Percentiles rank a stretch among this genome's conserved stretches.
Conservation (phyloP, 2,797 vertebrate genomes). For the Neomorphus geoffroyi region DNA sequence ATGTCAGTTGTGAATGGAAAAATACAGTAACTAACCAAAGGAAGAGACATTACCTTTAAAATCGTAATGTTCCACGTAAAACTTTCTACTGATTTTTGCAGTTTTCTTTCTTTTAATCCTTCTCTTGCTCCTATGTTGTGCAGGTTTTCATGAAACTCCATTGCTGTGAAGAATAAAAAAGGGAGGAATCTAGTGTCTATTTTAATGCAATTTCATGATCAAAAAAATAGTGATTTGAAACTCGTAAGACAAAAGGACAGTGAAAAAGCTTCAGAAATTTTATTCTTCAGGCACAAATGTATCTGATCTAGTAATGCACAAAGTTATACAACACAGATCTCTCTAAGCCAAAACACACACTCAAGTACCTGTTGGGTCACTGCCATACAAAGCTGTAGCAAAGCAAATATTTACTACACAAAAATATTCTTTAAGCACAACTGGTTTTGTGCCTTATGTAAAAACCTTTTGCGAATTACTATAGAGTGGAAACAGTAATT, state of each 20-base stretch:
- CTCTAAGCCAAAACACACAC: background rate
- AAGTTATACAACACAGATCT: background rate
- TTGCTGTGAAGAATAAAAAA: conserved; percentile 79
- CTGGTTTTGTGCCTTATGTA: background rate
- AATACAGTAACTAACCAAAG: background rate
- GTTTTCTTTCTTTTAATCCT: conserved; percentile 93
- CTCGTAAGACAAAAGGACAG: background rate
- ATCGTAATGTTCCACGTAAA: conserved; percentile 99
- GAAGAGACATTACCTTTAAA: conserved; percentile 86
- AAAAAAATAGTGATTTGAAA: conserved; percentile 1
- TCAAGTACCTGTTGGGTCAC: background rate
- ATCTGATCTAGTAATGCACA: background rate
- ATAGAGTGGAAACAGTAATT: background rate
- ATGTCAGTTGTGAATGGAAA: background rate
- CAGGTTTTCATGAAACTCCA: conserved; percentile 98
- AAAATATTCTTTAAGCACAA: background rate
- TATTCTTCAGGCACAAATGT: background rate
- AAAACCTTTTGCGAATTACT: background rate
- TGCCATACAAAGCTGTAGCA: background rate
- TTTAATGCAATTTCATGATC: background rate
- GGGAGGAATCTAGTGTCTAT: background rate
- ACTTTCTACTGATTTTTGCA: conserved; percentile 94
- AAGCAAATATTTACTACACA: background rate
- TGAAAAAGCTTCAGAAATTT: background rate
- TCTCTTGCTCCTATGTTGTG: conserved; percentile 90